These are phyloP conservation scores for Thysanoteuthis rhombus DNA, from an alignment of 2,888 invertebrate species.

Conservation along the genomic window DNA sequence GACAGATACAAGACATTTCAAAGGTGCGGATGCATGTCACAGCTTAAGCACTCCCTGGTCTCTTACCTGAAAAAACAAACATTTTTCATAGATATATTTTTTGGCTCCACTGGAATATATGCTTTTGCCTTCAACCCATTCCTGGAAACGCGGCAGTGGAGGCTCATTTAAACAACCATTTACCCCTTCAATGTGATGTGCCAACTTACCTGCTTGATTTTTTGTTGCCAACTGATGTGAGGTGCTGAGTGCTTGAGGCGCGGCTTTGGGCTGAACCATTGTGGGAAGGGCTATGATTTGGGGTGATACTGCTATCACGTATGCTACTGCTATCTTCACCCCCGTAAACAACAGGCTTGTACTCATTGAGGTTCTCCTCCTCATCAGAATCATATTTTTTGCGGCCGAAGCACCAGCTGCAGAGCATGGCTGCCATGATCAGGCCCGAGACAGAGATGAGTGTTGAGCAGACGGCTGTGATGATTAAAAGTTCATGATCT, in stretches of 20 bases:
- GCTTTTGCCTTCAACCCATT: too few species aligned
- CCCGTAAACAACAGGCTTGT: not conserved
- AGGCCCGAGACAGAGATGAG: slow-evolving; percentile 24
- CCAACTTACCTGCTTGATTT: slow-evolving; percentile 23
- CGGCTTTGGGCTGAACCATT: not conserved
- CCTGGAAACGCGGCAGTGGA: too few species aligned
- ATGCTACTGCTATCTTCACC: not conserved
- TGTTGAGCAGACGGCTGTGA: slow-evolving; percentile 22
- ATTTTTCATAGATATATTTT: too few species aligned
- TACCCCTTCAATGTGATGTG: not conserved
- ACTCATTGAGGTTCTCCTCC: not conserved
- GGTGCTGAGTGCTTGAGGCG: not conserved
- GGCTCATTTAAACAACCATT: too few species aligned
- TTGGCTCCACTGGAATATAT: too few species aligned
- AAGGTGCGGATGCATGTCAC: too few species aligned
- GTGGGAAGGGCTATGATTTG: slow-evolving; percentile 13
- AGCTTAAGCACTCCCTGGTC: too few species aligned
- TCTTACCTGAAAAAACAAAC: too few species aligned
- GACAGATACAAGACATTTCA: too few species aligned
- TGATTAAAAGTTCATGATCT: slow-evolving; percentile 13
- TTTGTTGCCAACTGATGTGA: slow-evolving; percentile 27
- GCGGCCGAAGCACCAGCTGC: slow-evolving; percentile 28
- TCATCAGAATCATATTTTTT: slow-evolving; percentile 2
- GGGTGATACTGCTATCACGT: not conserved
- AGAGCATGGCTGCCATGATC: slow-evolving; percentile 20